Percentiles rank a stretch among this genome's conserved stretches.
Evolutionary conservation across 2,113 vertebrate genomes (phyloP).

Genomic region (Caranx melampygus): DNA sequence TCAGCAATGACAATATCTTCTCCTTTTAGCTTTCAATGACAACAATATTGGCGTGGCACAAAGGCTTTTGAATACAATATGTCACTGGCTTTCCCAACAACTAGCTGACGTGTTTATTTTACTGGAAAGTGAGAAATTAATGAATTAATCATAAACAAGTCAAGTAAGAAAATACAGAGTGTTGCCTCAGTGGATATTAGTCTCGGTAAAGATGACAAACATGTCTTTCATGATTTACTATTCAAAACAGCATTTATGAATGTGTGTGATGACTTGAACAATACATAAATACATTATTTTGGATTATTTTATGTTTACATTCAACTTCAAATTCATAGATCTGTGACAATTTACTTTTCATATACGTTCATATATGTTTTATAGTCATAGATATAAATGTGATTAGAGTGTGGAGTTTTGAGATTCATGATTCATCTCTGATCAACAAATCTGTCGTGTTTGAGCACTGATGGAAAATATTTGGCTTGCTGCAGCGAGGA

Average conservation of each 20-base stretch:
- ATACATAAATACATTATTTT: too few relatives aligned
- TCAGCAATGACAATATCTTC: constrained; percentile 23
- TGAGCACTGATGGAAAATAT: too few relatives aligned
- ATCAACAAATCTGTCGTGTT: too few relatives aligned
- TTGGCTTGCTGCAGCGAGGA: too few relatives aligned
- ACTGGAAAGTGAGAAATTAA: not conserved
- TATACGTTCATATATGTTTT: too few relatives aligned
- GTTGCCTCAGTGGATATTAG: not conserved
- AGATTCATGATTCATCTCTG: too few relatives aligned
- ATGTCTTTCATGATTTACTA: not conserved
- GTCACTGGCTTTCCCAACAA: not conserved
- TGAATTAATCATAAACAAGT: constrained; percentile 6
- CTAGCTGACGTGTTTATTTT: not conserved
- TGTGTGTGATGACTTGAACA: not conserved
- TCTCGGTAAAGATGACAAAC: not conserved
- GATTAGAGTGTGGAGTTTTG: too few relatives aligned
- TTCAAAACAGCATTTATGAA: not conserved
- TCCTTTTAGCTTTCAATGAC: constrained; percentile 35
- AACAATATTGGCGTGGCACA: constrained; percentile 3
- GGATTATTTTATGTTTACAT: too few relatives aligned
- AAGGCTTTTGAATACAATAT: constrained; percentile 19
- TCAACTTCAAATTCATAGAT: too few relatives aligned
- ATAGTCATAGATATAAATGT: too few relatives aligned
- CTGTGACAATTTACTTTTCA: too few relatives aligned
- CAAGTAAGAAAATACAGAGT: not conserved